These are phyloP conservation scores for Halcyon malimbica DNA, from an alignment of 2,113 vertebrate species.

Conservation along the genomic window DNA sequence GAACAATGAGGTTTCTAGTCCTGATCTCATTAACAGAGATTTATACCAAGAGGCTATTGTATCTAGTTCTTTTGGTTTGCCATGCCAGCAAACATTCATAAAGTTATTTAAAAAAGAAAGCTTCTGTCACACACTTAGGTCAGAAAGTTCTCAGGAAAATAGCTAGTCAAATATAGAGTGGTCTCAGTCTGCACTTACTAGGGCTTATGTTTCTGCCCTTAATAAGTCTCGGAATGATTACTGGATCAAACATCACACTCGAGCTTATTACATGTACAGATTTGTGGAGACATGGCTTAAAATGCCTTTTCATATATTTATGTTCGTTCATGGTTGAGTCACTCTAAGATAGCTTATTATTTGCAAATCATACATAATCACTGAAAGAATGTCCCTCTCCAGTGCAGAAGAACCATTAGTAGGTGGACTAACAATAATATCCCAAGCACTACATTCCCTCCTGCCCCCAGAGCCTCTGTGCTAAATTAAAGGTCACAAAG, in stretches of 20 bases:
- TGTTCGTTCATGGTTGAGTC: background rate
- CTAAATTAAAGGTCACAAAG: background rate
- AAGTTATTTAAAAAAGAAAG: constrained; percentile 55
- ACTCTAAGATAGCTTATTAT: background rate
- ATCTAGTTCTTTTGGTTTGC: constrained; percentile 54
- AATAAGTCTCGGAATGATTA: background rate
- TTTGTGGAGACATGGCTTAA: background rate
- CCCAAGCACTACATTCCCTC: background rate
- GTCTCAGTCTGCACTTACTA: constrained; percentile 5
- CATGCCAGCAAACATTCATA: constrained; percentile 64
- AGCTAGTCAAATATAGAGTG: background rate
- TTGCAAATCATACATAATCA: constrained; percentile 4
- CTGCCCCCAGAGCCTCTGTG: background rate
- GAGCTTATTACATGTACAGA: background rate
- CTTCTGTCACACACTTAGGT: constrained; percentile 56
- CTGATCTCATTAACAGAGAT: constrained; percentile 70
- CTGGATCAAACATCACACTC: background rate
- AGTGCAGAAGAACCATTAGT: background rate
- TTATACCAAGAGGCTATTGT: constrained; percentile 69
- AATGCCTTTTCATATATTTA: constrained; percentile 9
- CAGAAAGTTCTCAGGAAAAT: constrained; percentile 62
- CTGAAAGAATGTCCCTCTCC: background rate
- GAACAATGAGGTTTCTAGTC: constrained; percentile 69
- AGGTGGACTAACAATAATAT: background rate
- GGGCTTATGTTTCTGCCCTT: constrained; percentile 2